Percentiles rank a stretch among this genome's conserved stretches.
Conservation (phyloP, 2,888 invertebrate genomes). For the Drosophila ezoana region DNA sequence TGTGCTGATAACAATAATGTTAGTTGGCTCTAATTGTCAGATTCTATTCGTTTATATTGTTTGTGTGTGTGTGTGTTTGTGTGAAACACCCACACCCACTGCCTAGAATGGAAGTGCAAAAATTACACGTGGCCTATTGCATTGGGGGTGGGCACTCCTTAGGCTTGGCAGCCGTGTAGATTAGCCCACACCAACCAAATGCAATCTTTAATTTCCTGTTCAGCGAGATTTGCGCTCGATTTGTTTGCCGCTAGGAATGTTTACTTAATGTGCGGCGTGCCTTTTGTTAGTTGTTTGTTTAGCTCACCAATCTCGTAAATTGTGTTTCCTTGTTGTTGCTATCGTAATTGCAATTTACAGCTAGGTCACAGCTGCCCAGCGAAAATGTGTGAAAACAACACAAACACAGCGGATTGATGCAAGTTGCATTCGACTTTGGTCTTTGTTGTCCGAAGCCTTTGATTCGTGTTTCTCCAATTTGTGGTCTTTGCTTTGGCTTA, state of each 20-base stretch:
- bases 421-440: constrained; percentile 48
- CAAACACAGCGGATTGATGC: constrained; percentile 37
- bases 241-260: constrained; percentile 1
- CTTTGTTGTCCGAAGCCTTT: background rate
- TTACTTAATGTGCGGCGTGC: constrained; percentile 2
- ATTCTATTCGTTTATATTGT: background rate
- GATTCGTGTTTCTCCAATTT: background rate
- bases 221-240: background rate
- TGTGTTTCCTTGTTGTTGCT: constrained; percentile 40
- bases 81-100: background rate
- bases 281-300: constrained; percentile 17
- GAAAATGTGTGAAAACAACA: constrained; percentile 52
- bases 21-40: background rate
- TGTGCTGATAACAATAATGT: constrained; percentile 23
- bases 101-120: constrained; percentile 5
- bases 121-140: constrained; percentile 47
- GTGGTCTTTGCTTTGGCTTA: background rate
- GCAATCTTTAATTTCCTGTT: constrained; percentile 5
- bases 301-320: constrained; percentile 43
- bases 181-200: constrained; percentile 7
- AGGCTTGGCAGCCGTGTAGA: background rate
- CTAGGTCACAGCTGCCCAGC: constrained; percentile 55
- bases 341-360: constrained; percentile 44
- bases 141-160: constrained; percentile 3
- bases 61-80: background rate